Base-by-base conservation (phyloP, 2,888 invertebrate genomes). In the Gastracanthus pulcherrimus region DNA sequence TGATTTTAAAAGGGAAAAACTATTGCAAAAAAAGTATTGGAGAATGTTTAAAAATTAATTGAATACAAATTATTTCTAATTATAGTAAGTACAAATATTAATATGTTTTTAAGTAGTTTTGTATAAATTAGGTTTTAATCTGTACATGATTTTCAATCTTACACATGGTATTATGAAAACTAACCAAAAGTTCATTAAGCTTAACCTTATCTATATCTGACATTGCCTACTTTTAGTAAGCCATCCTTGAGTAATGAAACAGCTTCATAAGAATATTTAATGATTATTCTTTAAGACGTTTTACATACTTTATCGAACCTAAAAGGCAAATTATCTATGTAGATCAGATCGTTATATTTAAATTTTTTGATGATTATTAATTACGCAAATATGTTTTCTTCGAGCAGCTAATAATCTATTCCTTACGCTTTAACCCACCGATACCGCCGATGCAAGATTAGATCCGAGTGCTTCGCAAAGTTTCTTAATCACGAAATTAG, bases 401-500 rank as follows among this genome's bases (percentile, higher is more conserved):
- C 11, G 4, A n/a, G 31, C n/a, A 38, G 11, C 29, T 31, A 58
- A 55, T 71, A 71, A 34, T 38, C 31, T 48, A 48, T 31, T 69
- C 34, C 34, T n/a, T 3, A 0, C 1, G 70, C 51, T n/a, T 55
- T 23, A 2, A 13, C 3, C 5, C 19, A n/a, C 13, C 26, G 29
- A 41, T 7, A 48, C 36, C 48, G 26, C 38, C 51, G 55, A 76
- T 51, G 51, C 38, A 5, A 64, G 23, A 62, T 75, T 69, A 48
- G 26, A 70, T 45, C 19, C 60, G 34, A 38, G 29, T 9, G 16
- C 55, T 23, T 23, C 6, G 7, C 60, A 31, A 66, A 66, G 51
- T 76, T 66, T 34, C 66, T 66, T 66, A 51, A 66, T 66, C n/a
- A 64, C 34, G 38, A 66, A 64, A 51, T 75, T 36, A 23, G 75